Percentiles rank a stretch among this genome's conserved stretches.
These are phyloP conservation scores for Unio pictorum DNA, from an alignment of 2,888 invertebrate species.

Conservation along the genomic window DNA sequence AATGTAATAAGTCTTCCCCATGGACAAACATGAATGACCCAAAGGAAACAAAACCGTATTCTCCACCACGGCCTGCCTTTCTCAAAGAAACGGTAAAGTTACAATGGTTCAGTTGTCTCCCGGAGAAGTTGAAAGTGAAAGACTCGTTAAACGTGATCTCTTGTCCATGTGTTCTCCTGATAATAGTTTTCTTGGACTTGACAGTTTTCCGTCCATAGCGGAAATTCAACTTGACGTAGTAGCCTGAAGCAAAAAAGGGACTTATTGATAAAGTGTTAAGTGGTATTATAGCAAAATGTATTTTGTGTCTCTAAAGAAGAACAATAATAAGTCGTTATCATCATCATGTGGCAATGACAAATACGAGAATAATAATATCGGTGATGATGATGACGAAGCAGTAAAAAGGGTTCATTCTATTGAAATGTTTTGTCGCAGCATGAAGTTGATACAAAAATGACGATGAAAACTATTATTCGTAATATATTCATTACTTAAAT, in stretches of 20 bases:
- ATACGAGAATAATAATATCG: too few relatives aligned
- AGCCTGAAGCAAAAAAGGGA: slow-evolving; percentile 34
- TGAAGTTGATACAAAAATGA: too few relatives aligned
- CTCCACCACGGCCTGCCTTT: slow-evolving; percentile 44
- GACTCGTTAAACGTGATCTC: slow-evolving; percentile 66
- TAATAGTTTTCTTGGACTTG: slow-evolving; percentile 62
- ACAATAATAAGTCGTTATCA: too few relatives aligned
- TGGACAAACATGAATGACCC: slow-evolving; percentile 69
- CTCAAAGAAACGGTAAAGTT: slow-evolving; percentile 56
- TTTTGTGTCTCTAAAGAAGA: background rate
- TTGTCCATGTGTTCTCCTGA: slow-evolving; percentile 36
- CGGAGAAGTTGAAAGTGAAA: slow-evolving; percentile 62
- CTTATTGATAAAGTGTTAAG: background rate
- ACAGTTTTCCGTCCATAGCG: slow-evolving; percentile 60
- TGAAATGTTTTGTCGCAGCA: too few relatives aligned
- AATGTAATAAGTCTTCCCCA: slow-evolving; percentile 65
- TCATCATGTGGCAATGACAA: too few relatives aligned
- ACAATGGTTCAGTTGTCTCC: slow-evolving; percentile 61
- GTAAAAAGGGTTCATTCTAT: too few relatives aligned
- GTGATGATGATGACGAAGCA: too few relatives aligned
- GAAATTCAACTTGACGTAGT: slow-evolving; percentile 62
- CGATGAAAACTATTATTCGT: too few relatives aligned
- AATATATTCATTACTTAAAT: too few relatives aligned
- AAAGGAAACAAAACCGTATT: slow-evolving; percentile 59
- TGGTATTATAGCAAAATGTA: too few relatives aligned